Evolutionary conservation across 2,888 invertebrate species (phyloP).

Genomic region (Hedya salicella): DNA sequence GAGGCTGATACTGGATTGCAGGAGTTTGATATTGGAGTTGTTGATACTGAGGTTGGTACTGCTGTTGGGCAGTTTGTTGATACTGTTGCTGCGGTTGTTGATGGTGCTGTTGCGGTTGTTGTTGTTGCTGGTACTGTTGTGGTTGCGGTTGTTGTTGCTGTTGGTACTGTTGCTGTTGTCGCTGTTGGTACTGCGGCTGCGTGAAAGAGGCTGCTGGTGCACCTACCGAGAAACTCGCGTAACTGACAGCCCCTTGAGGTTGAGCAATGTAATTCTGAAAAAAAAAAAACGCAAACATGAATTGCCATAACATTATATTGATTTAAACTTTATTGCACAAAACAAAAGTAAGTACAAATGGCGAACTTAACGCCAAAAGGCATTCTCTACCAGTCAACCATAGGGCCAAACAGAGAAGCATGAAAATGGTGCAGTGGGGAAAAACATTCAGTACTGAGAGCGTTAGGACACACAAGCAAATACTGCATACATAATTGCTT

Average conservation of each 20-base stretch:
- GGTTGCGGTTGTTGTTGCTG: conserved; percentile 35
- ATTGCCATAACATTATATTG: too few relatives aligned
- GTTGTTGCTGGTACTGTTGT: conserved; percentile 37
- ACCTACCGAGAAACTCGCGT: conserved; percentile 66
- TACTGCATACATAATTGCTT: too few relatives aligned
- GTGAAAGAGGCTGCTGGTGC: conserved; percentile 49
- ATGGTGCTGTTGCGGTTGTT: conserved; percentile 43
- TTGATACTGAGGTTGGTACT: conserved; percentile 26
- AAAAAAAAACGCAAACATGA: not conserved
- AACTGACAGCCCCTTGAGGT: conserved; percentile 68
- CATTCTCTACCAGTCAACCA: too few relatives aligned
- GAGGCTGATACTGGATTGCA: conserved; percentile 44
- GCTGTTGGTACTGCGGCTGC: conserved; percentile 28
- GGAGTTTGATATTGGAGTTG: conserved; percentile 44
- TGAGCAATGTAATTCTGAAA: conserved; percentile 64
- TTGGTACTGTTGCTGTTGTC: conserved; percentile 41
- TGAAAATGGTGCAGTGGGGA: too few relatives aligned
- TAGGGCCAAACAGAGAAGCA: too few relatives aligned
- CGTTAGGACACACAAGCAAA: too few relatives aligned
- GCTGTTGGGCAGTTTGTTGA: conserved; percentile 36
- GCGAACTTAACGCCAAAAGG: too few relatives aligned
- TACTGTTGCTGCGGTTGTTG: conserved; percentile 43
- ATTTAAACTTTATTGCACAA: too few relatives aligned
- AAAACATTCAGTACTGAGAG: too few relatives aligned
- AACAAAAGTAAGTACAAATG: too few relatives aligned